Evolutionary conservation across 2,888 invertebrate species (phyloP).

Genomic region (Drosophila glabriapex): DNA sequence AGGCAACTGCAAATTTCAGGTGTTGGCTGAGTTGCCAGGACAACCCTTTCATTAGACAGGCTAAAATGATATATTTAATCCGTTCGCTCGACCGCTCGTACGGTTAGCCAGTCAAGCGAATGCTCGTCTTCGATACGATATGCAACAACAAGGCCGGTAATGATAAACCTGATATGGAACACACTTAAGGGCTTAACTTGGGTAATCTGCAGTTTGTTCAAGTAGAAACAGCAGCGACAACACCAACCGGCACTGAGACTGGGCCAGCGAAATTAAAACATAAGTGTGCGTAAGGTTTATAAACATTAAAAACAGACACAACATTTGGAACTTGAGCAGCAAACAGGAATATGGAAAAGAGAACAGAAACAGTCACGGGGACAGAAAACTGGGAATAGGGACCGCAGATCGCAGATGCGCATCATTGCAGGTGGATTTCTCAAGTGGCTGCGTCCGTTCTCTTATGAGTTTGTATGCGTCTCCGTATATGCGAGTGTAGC

Average conservation of each 20-base stretch:
- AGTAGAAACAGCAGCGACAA: slow-evolving; percentile 71
- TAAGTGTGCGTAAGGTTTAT: slow-evolving; percentile 46
- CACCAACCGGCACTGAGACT: slow-evolving; percentile 51
- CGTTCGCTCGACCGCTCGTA: slow-evolving; percentile 59
- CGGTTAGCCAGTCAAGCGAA: slow-evolving; percentile 59
- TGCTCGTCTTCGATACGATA: slow-evolving; percentile 59
- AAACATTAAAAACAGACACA: slow-evolving; percentile 18
- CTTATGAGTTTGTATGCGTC: slow-evolving; percentile 33
- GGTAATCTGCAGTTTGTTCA: slow-evolving; percentile 76
- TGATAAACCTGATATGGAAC: slow-evolving; percentile 81
- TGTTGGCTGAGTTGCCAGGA: slow-evolving; percentile 64
- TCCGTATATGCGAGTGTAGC: slow-evolving; percentile 12
- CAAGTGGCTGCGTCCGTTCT: slow-evolving; percentile 77
- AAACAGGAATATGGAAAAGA: neutral
- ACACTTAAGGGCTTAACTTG: slow-evolving; percentile 82
- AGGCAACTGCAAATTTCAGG: slow-evolving; percentile 74
- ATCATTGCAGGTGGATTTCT: slow-evolving; percentile 78
- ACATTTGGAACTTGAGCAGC: slow-evolving; percentile 31
- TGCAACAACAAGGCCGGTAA: slow-evolving; percentile 39
- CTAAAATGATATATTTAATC: slow-evolving; percentile 81
- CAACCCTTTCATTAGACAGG: slow-evolving; percentile 75
- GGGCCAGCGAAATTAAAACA: slow-evolving; percentile 72
- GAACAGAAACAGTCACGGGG: neutral
- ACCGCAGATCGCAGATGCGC: slow-evolving; percentile 66
- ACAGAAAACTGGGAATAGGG: slow-evolving; percentile 4